Base-by-base conservation (phyloP, 2,888 invertebrate species). In the Choreutis nemorana region DNA sequence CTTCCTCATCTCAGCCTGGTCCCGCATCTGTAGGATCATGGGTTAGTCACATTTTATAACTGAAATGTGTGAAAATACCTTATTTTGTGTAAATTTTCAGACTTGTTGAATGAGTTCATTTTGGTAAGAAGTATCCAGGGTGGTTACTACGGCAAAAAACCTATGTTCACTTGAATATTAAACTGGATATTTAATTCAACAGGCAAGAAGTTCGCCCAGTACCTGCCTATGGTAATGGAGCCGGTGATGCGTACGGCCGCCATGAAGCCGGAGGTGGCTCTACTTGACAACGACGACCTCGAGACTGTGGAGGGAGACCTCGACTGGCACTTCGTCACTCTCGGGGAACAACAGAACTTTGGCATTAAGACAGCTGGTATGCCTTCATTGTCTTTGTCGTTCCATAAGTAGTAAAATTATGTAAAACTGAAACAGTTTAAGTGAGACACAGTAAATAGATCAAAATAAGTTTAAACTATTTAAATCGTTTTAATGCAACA, bases 1-100 rank as follows among this genome's bases (percentile, higher is more conserved):
- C 7, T 99, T 97, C 72, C 87, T 99, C 64, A 98, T 99, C 44
- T 95, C 97, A 0, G 97, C 98, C 1, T 99, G 99, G 99, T 96
- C 98, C 0, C 86, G 99, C 42, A 97, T 99, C 70, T 99, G 99
- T 77, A 96, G 96, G 71, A 91, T 97, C 48, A 82, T 97, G 65
- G 78, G 79, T 79, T n/a, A n/a, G n/a, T n/a, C n/a, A n/a, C n/a
- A n/a, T n/a, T n/a, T n/a, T n/a, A n/a, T n/a, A n/a, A n/a, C n/a
- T n/a, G n/a, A n/a, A n/a, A n/a, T n/a, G n/a, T n/a, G n/a, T n/a
- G n/a, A n/a, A n/a, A n/a, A n/a, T n/a, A n/a, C n/a, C n/a, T n/a
- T n/a, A n/a, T n/a, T n/a, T n/a, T n/a, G n/a, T n/a, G n/a, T n/a
- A n/a, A n/a, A n/a, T n/a, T n/a, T n/a, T n/a, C n/a, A n/a, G n/a